Conservation (phyloP, 1,140 invertebrate genomes). For the Drosophila lowei region DNA sequence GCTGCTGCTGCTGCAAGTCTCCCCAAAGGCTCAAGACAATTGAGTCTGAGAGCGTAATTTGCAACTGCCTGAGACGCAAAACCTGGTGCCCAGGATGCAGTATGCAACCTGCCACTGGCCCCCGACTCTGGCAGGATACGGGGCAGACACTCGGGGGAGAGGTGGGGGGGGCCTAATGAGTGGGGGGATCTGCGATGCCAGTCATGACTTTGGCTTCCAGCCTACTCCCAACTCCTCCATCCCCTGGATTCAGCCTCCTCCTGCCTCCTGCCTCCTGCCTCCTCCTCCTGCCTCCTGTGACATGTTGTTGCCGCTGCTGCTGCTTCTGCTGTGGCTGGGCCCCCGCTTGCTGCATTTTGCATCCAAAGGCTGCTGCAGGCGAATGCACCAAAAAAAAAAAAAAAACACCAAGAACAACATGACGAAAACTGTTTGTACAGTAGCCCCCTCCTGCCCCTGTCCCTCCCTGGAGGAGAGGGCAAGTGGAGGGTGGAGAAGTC, state of each 20-base stretch:
- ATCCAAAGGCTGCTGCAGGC: conserved; percentile 72
- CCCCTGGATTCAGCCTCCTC: conserved; percentile 11
- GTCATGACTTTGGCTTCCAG: conserved; percentile 51
- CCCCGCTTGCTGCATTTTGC: conserved; percentile 58
- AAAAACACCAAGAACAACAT: conserved; percentile 53
- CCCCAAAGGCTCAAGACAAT: conserved; percentile 71
- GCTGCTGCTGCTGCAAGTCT: conserved; percentile 46
- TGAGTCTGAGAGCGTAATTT: conserved; percentile 80
- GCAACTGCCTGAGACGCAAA: conserved; percentile 74
- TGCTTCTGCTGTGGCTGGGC: conserved; percentile 21
- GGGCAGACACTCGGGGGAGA: conserved; percentile 38
- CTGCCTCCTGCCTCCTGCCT: conserved; percentile 7
- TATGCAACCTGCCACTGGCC: conserved; percentile 4
- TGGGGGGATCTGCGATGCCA: conserved; percentile 34
- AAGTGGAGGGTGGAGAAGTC: background rate
- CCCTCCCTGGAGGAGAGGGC: background rate
- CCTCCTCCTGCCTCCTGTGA: conserved; percentile 36
- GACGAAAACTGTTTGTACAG: conserved; percentile 72
- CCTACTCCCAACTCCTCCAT: background rate
- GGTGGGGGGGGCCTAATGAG: conserved; percentile 68
- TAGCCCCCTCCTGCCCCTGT: conserved; percentile 40
- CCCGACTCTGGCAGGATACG: conserved; percentile 54
- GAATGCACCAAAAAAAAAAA: conserved; percentile 67
- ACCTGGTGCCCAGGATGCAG: conserved; percentile 60
- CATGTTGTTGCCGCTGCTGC: conserved; percentile 41